Evolutionary conservation across 1,140 invertebrate species (phyloP).

Genomic region (Orchesella cincta): DNA sequence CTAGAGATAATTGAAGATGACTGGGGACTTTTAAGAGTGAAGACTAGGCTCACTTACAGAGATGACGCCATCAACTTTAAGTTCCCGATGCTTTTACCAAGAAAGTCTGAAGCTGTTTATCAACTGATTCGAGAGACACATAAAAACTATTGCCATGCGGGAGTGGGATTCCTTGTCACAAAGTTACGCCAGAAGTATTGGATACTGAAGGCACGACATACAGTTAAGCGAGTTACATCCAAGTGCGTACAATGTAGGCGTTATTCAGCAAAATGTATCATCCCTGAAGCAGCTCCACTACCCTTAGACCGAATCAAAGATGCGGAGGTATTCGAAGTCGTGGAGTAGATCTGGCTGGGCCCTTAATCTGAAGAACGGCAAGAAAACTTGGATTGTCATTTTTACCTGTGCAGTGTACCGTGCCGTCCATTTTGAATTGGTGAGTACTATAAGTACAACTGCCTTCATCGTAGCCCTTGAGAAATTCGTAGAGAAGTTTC

Average conservation of each 20-base stretch:
- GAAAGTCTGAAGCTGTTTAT: conserved; percentile 45
- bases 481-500: conserved; percentile 56
- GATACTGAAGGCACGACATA: conserved; percentile 50
- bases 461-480: conserved; percentile 54
- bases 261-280: conserved; percentile 48
- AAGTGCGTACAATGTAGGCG: conserved; percentile 52
- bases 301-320: conserved; percentile 50
- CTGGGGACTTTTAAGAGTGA: neutral
- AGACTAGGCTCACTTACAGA: neutral
- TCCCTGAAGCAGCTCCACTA: conserved; percentile 46
- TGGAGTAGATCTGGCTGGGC: conserved; percentile 53
- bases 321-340: conserved; percentile 50
- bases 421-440: conserved; percentile 52
- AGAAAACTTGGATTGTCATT: conserved; percentile 53
- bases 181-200: conserved; percentile 50
- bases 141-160: conserved; percentile 39
- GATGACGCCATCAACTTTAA: neutral
- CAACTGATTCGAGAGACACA: conserved; percentile 49
- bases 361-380: conserved; percentile 50
- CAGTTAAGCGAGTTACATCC: conserved; percentile 49
- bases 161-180: conserved; percentile 32
- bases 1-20: neutral
- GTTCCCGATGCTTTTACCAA: conserved; percentile 51
- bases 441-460: conserved; percentile 53
- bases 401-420: conserved; percentile 53